Percentiles rank a stretch among this genome's conserved stretches.
phyloP scores from a whole-genome alignment of 2,113 vertebrate species.

The Triplophysa dalaica region DNA sequence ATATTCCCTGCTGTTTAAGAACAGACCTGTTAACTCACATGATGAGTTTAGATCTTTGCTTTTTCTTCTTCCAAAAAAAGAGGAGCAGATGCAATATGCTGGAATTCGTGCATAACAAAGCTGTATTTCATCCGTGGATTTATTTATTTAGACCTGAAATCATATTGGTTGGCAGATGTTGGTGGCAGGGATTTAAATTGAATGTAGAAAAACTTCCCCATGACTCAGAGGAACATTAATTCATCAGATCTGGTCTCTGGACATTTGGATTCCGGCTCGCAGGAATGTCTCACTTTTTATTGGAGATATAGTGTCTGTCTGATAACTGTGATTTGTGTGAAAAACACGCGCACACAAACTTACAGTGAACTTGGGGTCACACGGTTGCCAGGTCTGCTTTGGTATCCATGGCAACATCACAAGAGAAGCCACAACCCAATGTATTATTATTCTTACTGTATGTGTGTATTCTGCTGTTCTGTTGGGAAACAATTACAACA shows the following conservation, averaged over 20 bases:
- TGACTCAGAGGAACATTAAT: neutral
- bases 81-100: neutral
- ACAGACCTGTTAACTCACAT: too few relatives aligned
- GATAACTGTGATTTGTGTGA: conserved; percentile 19
- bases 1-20: too few relatives aligned
- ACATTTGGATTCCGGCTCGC: neutral
- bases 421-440: neutral
- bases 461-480: too few relatives aligned
- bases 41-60: neutral
- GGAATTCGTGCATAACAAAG: conserved; percentile 10
- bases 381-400: neutral
- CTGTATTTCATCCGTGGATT: neutral
- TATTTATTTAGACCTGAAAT: neutral
- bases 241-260: neutral
- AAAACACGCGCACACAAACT: neutral
- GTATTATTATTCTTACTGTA: too few relatives aligned
- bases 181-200: neutral
- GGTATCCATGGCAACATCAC: conserved; percentile 24
- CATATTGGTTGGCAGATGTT: neutral
- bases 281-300: conserved; percentile 12
- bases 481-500: too few relatives aligned
- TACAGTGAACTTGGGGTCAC: conserved; percentile 12
- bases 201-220: neutral
- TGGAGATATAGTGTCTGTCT: conserved; percentile 1
- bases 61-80: neutral